Evolutionary conservation across 2,888 invertebrate genomes (phyloP), one percentile per base, ranked within the genome.

Genomic region (Magallana nippona): DNA sequence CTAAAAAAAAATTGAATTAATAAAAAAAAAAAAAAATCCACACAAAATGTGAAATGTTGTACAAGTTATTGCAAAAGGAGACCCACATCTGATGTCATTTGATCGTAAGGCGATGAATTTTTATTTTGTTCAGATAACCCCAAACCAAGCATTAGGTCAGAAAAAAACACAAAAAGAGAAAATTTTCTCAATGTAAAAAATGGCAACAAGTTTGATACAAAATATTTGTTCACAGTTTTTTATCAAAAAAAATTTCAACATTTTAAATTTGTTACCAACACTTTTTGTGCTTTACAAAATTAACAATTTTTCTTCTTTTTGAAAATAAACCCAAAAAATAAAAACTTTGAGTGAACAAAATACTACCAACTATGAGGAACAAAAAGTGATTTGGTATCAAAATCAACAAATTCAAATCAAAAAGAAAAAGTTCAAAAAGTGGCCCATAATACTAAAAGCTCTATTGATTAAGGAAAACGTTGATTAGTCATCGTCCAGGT

Each of bases 401-500:
- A 27, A 71, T 19, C n/a, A 71, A 71, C 11, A 15, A 15, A 71
- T 15, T 22, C 22, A 27, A 22, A 27, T n/a, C n/a, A n/a, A n/a
- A n/a, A 13, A 32, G 32, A 32, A 71, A 71, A 71, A 17, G n/a
- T 60, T 60, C 60, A 60, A 60, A 60, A 60, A 60, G 22, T 71
- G 71, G 71, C 71, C 71, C 71, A 71, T 71, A 71, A 71, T 71
- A 71, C 71, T 71, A 71, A 71, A 71, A 71, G 71, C 71, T 32
- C 22, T 71, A 22, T 27, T 71, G 1, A 22, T 63, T 82, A 81
- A 5, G 80, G 82, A 27, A 71, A 71, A 71, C 17, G 44, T 81
- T 83, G 8, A 8, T 44, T 44, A 79, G 19, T 79, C 83, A 55
- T 84, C 84, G 62, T 88, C 88, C n/a, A 83, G 82, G 81, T 90